Conservation (phyloP, 2,888 invertebrate species). For the Siphonodentalium dalli region DNA sequence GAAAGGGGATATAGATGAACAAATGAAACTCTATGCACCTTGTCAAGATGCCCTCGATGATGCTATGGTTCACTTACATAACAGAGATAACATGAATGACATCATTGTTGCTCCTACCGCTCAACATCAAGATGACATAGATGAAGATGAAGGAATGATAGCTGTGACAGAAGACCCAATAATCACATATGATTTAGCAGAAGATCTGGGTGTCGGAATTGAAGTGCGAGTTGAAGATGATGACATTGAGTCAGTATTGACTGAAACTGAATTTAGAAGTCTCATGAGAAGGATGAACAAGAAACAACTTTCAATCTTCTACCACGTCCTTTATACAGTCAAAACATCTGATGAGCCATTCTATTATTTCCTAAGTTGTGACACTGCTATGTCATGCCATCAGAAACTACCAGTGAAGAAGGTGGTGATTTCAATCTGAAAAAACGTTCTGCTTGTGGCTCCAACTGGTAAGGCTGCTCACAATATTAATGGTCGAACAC, state of each 20-base stretch:
- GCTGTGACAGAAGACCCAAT: no score
- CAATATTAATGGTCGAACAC: conserved; percentile 15
- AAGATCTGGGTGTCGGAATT: no score
- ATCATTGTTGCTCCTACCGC: no score
- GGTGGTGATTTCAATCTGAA: no score
- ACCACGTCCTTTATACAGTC: conserved; percentile 4
- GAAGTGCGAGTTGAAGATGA: no score
- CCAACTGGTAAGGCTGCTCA: conserved; percentile 23
- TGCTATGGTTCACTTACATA: conserved; percentile 13
- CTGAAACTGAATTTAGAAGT: conserved; percentile 4
- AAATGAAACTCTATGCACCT: not conserved
- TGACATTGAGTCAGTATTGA: no score
- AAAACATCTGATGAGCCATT: conserved; percentile 2
- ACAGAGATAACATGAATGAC: no score
- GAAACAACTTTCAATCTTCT: conserved; percentile 10
- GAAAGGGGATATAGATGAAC: not conserved
- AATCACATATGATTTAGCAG: no score
- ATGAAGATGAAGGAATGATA: no score
- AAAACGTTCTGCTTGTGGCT: conserved; percentile 16
- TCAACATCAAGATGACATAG: no score
- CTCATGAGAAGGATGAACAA: conserved; percentile 6
- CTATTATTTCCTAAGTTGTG: conserved; percentile 1
- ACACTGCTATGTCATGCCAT: conserved; percentile 13
- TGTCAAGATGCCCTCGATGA: not conserved
- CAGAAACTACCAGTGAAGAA: no score